These are phyloP conservation scores for Pterocles gutturalis DNA, from an alignment of 2,113 vertebrate genomes.

Conservation along the genomic window DNA sequence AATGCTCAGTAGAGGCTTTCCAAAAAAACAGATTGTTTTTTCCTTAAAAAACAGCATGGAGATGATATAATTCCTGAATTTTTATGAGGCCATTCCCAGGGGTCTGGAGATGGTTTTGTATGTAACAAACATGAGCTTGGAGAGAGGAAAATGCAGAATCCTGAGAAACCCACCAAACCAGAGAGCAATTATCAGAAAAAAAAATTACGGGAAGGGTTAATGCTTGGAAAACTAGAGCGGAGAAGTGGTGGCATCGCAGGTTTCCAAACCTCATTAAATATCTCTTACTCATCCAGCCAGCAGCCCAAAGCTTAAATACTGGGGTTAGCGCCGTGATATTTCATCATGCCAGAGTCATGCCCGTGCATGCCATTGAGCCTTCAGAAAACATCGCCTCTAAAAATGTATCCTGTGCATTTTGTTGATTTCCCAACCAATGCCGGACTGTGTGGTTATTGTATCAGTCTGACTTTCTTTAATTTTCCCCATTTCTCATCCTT, in stretches of 20 bases:
- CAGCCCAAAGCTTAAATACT: not conserved
- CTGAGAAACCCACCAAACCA: constrained; percentile 45
- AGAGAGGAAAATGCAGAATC: constrained; percentile 20
- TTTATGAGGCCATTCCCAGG: constrained; percentile 61
- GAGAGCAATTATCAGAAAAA: not conserved
- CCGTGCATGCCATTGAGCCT: not conserved
- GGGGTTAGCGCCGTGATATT: not conserved
- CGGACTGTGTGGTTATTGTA: not conserved
- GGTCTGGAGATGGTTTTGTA: constrained; percentile 16
- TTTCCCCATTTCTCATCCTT: not conserved
- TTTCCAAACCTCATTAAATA: constrained; percentile 44
- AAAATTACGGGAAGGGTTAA: not conserved
- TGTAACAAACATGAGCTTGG: not conserved
- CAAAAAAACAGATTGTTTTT: constrained; percentile 53
- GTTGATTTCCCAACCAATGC: not conserved
- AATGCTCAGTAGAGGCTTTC: constrained; percentile 11
- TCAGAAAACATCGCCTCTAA: not conserved
- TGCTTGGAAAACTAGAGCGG: constrained; percentile 7
- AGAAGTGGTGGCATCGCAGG: constrained; percentile 27
- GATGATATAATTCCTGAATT: constrained; percentile 67
- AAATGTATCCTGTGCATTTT: not conserved
- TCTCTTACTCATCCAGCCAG: not conserved
- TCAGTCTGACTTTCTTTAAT: not conserved
- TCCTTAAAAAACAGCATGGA: constrained; percentile 49
- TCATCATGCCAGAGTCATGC: fast-evolving